A percentile compares a stretch with the other conserved stretches of the same genome.
These are phyloP conservation scores for Neoscelio sp. DNA, from an alignment of 2,888 invertebrate species.

Conservation along the genomic window DNA sequence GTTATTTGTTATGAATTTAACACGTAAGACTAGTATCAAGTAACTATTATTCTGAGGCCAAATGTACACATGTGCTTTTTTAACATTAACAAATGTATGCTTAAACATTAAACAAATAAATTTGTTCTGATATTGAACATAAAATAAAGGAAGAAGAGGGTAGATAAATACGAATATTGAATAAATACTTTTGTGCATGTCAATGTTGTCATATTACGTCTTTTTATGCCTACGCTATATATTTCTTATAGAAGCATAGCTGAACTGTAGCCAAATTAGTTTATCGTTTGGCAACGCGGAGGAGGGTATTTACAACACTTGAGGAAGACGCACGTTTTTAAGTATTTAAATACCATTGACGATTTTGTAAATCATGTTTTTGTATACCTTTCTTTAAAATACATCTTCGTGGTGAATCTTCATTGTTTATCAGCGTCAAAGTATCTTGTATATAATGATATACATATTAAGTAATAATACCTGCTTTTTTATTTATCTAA, in stretches of 20 bases:
- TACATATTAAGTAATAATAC: too few species aligned
- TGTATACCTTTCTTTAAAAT: too few species aligned
- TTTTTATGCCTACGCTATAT: constrained; percentile 45
- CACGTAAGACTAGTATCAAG: too few species aligned
- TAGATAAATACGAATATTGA: constrained; percentile 2
- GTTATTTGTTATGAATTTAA: too few species aligned
- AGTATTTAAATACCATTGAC: constrained; percentile 34
- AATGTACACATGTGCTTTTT: too few species aligned
- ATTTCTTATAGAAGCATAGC: constrained; percentile 54
- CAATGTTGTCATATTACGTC: constrained; percentile 41
- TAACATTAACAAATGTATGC: too few species aligned
- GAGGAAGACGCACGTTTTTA: constrained; percentile 31
- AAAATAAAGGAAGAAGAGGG: not conserved
- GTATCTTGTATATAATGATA: too few species aligned
- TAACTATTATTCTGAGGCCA: too few species aligned
- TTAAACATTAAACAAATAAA: too few species aligned
- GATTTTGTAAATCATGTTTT: not conserved
- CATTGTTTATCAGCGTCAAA: too few species aligned
- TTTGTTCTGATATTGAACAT: not conserved
- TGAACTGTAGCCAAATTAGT: constrained; percentile 62
- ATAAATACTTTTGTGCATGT: constrained; percentile 45
- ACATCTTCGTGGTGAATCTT: too few species aligned
- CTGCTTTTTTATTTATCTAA: too few species aligned
- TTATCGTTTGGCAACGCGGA: constrained; percentile 55
- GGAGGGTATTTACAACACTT: constrained; percentile 50